Percentiles rank a stretch among this genome's conserved stretches.
Evolutionary conservation across 2,113 vertebrate genomes (phyloP).

Genomic region (Leptodactylus fuscus): DNA sequence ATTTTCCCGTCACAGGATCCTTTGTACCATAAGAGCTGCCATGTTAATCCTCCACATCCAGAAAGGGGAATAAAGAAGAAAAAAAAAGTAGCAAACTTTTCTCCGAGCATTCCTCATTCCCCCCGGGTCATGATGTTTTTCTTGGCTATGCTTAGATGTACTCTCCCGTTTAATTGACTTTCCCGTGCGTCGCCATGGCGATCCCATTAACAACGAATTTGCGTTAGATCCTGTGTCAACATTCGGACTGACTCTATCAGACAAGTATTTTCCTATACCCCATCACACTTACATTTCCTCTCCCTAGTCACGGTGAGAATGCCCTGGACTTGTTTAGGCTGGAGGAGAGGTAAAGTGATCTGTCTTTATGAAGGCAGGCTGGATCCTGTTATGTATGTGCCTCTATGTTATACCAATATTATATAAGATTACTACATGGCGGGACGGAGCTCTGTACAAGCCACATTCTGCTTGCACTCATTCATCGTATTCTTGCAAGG

Average conservation of each 20-base stretch:
- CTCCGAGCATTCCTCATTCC: not conserved
- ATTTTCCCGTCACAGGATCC: conserved; percentile 17
- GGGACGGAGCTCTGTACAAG: not conserved
- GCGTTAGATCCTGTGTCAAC: conserved; percentile 31
- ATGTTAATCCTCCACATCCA: conserved; percentile 16
- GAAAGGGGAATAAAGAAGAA: not conserved
- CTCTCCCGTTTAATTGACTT: conserved; percentile 25
- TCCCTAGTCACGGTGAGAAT: not conserved
- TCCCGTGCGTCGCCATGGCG: conserved; percentile 1
- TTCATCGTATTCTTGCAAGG: no score
- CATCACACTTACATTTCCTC: conserved; percentile 31
- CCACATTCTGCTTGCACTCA: not conserved
- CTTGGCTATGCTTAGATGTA: conserved; percentile 9
- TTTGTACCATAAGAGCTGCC: not conserved
- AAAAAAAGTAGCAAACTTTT: not conserved
- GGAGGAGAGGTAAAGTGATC: not conserved
- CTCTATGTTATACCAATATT: not conserved
- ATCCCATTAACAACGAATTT: conserved; percentile 28
- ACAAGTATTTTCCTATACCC: conserved; percentile 46
- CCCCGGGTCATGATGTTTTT: conserved; percentile 5
- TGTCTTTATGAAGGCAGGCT: not conserved
- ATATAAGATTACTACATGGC: not conserved
- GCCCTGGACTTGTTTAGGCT: conserved; percentile 26
- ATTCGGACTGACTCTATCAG: not conserved
- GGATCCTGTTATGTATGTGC: not conserved